These are phyloP conservation scores for Megathymus violae DNA, from an alignment of 1,140 invertebrate genomes.

Conservation along the genomic window DNA sequence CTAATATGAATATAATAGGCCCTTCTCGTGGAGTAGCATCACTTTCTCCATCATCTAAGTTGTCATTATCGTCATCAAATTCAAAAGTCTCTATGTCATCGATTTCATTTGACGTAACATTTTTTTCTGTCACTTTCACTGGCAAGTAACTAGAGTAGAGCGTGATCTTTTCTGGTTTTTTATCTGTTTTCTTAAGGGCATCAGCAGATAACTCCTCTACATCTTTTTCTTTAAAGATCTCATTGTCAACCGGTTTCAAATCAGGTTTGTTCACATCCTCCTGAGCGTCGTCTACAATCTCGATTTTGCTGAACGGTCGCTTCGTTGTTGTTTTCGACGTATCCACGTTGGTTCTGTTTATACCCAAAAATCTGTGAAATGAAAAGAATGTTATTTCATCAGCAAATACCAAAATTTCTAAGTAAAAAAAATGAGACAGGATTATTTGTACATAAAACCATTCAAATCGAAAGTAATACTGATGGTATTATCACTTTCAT, in stretches of 20 bases:
- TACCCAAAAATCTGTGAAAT: constrained; percentile 61
- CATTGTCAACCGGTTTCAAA: constrained; percentile 55
- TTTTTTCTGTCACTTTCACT: constrained; percentile 39
- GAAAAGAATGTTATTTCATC: constrained; percentile 7
- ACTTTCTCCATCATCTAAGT: constrained; percentile 44
- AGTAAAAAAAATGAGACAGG: no score
- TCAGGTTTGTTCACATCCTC: constrained; percentile 48
- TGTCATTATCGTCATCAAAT: constrained; percentile 54
- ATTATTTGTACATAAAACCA: no score
- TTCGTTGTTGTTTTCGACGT: constrained; percentile 53
- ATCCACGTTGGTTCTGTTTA: constrained; percentile 50
- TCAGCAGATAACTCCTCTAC: constrained; percentile 66
- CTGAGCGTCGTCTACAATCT: constrained; percentile 62
- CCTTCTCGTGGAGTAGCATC: constrained; percentile 48
- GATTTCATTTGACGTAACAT: constrained; percentile 49
- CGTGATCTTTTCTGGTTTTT: constrained; percentile 73
- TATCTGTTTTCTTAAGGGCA: constrained; percentile 57
- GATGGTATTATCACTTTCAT: no score
- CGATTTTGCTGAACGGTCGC: constrained; percentile 59
- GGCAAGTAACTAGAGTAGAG: constrained; percentile 65
- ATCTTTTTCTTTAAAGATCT: constrained; percentile 59
- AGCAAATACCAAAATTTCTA: no score
- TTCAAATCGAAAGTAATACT: no score
- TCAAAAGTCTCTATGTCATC: constrained; percentile 46
- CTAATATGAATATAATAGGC: constrained; percentile 62